phyloP scores from a whole-genome alignment of 2,888 invertebrate species.

The Rambutsinella grinnellia region DNA sequence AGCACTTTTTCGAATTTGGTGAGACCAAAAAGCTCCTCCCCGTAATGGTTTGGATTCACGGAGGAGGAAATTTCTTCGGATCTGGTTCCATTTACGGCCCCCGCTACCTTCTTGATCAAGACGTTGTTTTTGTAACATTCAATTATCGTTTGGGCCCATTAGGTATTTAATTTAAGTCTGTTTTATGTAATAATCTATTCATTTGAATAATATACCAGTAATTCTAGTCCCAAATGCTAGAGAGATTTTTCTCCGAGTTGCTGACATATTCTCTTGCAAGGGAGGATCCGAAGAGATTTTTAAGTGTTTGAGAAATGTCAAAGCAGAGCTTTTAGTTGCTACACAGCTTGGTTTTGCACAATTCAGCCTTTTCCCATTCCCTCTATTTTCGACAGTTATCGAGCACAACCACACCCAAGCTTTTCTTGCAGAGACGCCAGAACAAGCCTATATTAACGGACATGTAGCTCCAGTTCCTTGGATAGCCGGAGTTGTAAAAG shows the following conservation, averaged over 20 bases:
- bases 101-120: conserved; percentile 56
- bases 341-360: conserved; percentile 14
- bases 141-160: conserved; percentile 52
- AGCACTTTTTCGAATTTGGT: neutral
- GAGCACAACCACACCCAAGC: conserved; percentile 53
- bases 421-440: conserved; percentile 51
- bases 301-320: conserved; percentile 37
- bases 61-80: conserved; percentile 53
- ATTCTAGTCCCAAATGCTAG: conserved; percentile 18
- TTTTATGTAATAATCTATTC: conserved; percentile 53
- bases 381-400: conserved; percentile 59
- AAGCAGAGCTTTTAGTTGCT: too few species aligned
- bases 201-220: too few species aligned
- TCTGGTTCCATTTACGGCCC: conserved; percentile 52
- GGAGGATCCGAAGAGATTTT: conserved; percentile 22
- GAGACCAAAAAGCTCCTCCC: conserved; percentile 24
- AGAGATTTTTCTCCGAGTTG: conserved; percentile 12
- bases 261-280: conserved; percentile 19
- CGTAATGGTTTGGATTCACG: conserved; percentile 59
- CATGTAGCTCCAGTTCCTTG: conserved; percentile 47
- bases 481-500: conserved; percentile 46
- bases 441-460: conserved; percentile 33
- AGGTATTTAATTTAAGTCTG: conserved; percentile 43
- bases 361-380: conserved; percentile 58
- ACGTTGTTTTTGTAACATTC: conserved; percentile 54